Evolutionary conservation across 2,888 invertebrate species (phyloP), one percentile per base, ranked within the genome.

Genomic region (Drosophila nr. perissopoda): DNA sequence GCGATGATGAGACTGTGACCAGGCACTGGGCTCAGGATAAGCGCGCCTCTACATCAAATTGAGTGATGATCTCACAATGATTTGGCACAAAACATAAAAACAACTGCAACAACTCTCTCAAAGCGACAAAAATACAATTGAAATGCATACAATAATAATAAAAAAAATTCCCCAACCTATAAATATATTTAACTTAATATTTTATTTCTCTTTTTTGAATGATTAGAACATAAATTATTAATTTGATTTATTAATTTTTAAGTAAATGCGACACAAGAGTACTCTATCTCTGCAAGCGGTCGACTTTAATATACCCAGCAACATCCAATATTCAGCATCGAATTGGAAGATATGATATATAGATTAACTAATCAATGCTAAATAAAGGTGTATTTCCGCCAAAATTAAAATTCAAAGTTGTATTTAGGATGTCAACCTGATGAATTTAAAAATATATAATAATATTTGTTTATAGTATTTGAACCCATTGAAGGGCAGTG

Each of bases 21-120:
- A 29, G 49, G 36, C 31, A 38, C 52, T 49, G 40, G 70, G 36
- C 54, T 49, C 74, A 76, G 77, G 79, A 81, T 79, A 67, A 74
- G 72, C 69, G 74, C 71, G 82, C 66, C 76, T 76, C 76, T 82
- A 79, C 71, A 83, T 85, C 83, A 89, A 79, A 77, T 86, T 89
- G 89, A 89, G 70, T 90, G 87, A 89, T 89, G 89, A 82, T 80
- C 70, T 69, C 58, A 75, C 86, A 75, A 90, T 90, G 90, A 89
- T 83, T 81, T 76, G 89, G 82, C 85, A 82, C 75, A 88, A 85
- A 79, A 57, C 51, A 52, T 65, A 42, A 48, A 18, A 36, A 31
- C 48, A 49, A 56, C 7, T 46, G 25, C 18, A 54, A 52, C 40
- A 54, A 70, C 34, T 66, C 64, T 52, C 60, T 21, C 27, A 57